phyloP scores from a whole-genome alignment of 2,888 invertebrate genomes.

The Drosophila kanekoi region DNA sequence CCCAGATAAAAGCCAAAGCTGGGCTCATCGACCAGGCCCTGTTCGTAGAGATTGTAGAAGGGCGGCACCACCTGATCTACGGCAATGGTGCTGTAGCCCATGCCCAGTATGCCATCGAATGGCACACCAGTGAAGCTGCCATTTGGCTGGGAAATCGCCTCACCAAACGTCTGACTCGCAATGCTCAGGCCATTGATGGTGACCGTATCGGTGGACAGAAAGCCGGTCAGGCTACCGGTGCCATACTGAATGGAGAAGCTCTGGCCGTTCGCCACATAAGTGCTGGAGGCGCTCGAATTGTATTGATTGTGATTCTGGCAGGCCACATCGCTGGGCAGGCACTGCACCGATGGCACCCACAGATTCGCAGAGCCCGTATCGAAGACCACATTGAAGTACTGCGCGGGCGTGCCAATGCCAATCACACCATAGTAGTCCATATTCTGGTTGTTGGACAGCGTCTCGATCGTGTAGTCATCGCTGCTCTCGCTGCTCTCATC shows the following conservation, averaged over 20 bases:
- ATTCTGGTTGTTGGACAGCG: constrained; percentile 94
- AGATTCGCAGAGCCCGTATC: constrained; percentile 98
- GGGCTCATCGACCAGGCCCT: constrained; percentile 89
- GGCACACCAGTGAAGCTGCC: constrained; percentile 97
- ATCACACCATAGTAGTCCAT: constrained; percentile 98
- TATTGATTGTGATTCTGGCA: constrained; percentile 98
- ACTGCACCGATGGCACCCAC: constrained; percentile 99
- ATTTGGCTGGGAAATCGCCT: constrained; percentile 96
- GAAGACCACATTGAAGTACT: constrained; percentile 96
- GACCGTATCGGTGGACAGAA: constrained; percentile 95
- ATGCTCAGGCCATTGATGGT: constrained; percentile 89
- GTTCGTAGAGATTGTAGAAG: constrained; percentile 95
- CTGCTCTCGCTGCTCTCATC: constrained; percentile 9
- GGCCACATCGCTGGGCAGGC: constrained; percentile 95
- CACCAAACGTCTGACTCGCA: constrained; percentile 94
- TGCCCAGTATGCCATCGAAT: constrained; percentile 98
- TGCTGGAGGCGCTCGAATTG: constrained; percentile 92
- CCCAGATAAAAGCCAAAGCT: constrained; percentile 98
- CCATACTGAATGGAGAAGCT: constrained; percentile 97
- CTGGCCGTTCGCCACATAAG: constrained; percentile 94
- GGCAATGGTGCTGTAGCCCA: constrained; percentile 94
- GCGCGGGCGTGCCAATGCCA: constrained; percentile 95
- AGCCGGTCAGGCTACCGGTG: constrained; percentile 97
- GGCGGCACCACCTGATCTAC: constrained; percentile 95
- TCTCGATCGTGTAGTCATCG: constrained; percentile 41